phyloP scores from a whole-genome alignment of 2,797 vertebrate species.

The Capromys pilorides region DNA sequence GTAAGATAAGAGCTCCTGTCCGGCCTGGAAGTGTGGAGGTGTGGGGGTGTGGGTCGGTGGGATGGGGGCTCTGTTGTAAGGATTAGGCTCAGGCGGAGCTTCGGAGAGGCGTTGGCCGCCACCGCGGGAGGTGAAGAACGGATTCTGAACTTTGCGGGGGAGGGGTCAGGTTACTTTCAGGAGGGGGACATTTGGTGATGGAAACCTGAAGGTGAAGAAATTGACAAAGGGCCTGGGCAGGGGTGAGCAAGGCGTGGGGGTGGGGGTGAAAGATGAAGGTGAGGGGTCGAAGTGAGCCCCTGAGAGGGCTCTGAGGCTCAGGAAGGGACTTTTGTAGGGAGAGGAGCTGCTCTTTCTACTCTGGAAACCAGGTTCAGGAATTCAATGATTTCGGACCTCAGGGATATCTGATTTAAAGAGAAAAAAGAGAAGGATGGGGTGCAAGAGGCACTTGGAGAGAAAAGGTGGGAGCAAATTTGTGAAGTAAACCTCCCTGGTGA shows the following conservation, averaged over 20 bases:
- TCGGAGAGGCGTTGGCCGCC: not conserved
- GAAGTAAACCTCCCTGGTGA: not conserved
- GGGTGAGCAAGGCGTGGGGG: not conserved
- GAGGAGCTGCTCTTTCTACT: not conserved
- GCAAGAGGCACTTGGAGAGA: not conserved
- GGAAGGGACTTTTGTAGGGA: not conserved
- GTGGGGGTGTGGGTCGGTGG: not conserved
- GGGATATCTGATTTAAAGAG: not conserved
- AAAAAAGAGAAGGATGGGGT: not conserved
- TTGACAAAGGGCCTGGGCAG: conserved; percentile 4
- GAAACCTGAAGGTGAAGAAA: not conserved
- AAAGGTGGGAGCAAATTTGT: not conserved
- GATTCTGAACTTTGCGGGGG: not conserved
- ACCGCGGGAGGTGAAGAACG: not conserved
- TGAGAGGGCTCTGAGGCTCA: not conserved
- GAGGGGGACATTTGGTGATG: not conserved
- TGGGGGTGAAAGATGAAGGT: not conserved
- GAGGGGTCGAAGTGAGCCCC: not conserved
- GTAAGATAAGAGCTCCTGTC: conserved; percentile 89
- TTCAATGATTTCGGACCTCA: not conserved
- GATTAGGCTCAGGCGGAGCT: not conserved
- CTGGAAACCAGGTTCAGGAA: not conserved
- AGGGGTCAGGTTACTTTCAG: not conserved
- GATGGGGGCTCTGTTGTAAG: not conserved
- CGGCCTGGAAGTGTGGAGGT: not conserved